Evolutionary conservation across 2,113 vertebrate species (phyloP).

Genomic region (Pelecanus crispus): DNA sequence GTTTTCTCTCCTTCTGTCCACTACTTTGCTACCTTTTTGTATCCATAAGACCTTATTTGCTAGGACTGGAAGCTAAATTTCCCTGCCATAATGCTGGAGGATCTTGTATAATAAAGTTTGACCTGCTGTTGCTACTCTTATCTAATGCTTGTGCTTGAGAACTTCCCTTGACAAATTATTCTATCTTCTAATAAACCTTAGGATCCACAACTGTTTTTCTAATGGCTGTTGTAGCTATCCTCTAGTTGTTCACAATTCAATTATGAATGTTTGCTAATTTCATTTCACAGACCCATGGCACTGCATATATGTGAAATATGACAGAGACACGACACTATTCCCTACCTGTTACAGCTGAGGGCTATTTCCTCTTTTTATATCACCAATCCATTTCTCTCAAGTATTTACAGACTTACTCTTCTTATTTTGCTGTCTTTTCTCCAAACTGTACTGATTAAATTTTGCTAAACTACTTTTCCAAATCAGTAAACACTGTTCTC

Average conservation of each 20-base stretch:
- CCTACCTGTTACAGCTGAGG: background rate
- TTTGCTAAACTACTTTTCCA: background rate
- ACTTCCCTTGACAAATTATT: constrained; percentile 1
- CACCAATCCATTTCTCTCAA: background rate
- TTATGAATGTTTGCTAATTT: background rate
- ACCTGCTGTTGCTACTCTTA: background rate
- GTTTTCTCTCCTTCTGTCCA: background rate
- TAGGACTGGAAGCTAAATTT: background rate
- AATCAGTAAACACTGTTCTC: background rate
- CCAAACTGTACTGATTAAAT: background rate
- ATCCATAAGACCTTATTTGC: background rate
- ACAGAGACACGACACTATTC: accelerated
- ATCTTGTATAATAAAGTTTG: background rate
- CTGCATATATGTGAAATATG: background rate
- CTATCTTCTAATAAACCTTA: background rate
- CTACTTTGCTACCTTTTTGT: background rate
- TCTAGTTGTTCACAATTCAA: background rate
- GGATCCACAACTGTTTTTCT: background rate
- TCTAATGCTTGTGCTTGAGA: background rate
- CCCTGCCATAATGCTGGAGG: background rate
- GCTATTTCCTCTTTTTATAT: background rate
- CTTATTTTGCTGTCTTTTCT: background rate
- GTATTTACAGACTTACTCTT: background rate
- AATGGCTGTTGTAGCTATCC: background rate
- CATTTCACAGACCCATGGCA: background rate